A percentile compares a stretch with the other conserved stretches of the same genome.
Conservation (phyloP, 92 coral and sea anemone genomes). For the Zoanthus sociatus region DNA sequence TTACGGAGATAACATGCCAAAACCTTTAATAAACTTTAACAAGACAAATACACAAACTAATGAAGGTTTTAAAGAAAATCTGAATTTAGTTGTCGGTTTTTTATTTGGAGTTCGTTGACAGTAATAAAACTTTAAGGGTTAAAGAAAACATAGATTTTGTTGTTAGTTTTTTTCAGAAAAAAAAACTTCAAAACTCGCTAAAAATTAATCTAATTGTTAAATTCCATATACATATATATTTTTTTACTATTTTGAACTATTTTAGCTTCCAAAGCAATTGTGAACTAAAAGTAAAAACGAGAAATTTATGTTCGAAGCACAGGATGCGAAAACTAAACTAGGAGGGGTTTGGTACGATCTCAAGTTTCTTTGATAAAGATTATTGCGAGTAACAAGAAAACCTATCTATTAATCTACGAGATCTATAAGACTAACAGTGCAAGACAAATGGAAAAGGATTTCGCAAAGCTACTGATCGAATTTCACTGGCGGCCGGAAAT, state of each 20-base stretch:
- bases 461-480: conserved; percentile 46
- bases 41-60: conserved; percentile 81
- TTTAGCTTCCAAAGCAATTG: conserved; percentile 12
- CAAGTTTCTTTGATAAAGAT: conserved; percentile 40
- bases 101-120: conserved; percentile 77
- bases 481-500: conserved; percentile 47
- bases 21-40: conserved; percentile 82
- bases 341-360: conserved; percentile 1
- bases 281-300: neutral
- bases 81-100: conserved; percentile 47
- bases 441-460: conserved; percentile 39
- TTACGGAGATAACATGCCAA: conserved; percentile 78
- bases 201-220: conserved; percentile 38
- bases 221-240: conserved; percentile 5
- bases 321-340: neutral
- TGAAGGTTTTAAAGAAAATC: conserved; percentile 71
- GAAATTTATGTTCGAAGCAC: conserved; percentile 4
- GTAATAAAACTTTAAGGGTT: conserved; percentile 67
- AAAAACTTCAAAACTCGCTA: conserved; percentile 39
- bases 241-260: conserved; percentile 6
- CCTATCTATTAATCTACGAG: conserved; percentile 35
- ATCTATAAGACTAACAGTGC: conserved; percentile 37
- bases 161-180: conserved; percentile 20
- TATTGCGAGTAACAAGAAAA: conserved; percentile 36
- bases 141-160: conserved; percentile 59